These are phyloP conservation scores for Columbina picui DNA, from an alignment of 2,113 vertebrate species.

Conservation along the genomic window DNA sequence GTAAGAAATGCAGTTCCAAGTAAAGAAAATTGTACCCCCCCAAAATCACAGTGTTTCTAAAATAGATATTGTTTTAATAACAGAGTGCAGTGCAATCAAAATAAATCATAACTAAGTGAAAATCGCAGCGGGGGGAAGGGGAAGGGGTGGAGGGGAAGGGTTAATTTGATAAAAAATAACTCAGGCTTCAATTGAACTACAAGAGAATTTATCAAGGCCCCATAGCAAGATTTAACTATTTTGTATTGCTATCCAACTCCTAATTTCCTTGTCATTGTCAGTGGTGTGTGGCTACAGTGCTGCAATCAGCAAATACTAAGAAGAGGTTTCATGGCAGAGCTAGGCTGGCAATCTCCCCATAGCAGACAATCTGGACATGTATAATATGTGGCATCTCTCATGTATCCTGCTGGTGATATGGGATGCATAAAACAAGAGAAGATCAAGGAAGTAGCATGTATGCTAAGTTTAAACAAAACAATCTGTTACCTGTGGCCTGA, in stretches of 20 bases:
- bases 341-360: conserved; percentile 2
- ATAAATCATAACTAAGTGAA: neutral
- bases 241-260: conserved; percentile 40
- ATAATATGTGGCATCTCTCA: neutral
- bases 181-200: conserved; percentile 30
- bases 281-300: conserved; percentile 53
- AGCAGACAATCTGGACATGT: neutral
- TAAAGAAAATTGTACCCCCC: neutral
- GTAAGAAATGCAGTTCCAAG: neutral
- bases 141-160: neutral
- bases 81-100: neutral
- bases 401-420: neutral
- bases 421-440: neutral
- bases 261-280: conserved; percentile 55
- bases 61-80: neutral
- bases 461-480: neutral
- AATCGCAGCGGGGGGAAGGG: neutral
- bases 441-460: neutral
- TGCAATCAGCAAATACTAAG: conserved; percentile 61
- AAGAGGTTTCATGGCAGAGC: conserved; percentile 13
- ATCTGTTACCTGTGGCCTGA: neutral
- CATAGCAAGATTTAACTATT: conserved; percentile 27
- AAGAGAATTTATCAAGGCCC: conserved; percentile 16
- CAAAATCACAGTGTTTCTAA: neutral
- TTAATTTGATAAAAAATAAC: conserved; percentile 10